Evolutionary conservation across 2,888 invertebrate genomes (phyloP), one percentile per base, ranked within the genome.

Genomic region (Lysandra coridon): DNA sequence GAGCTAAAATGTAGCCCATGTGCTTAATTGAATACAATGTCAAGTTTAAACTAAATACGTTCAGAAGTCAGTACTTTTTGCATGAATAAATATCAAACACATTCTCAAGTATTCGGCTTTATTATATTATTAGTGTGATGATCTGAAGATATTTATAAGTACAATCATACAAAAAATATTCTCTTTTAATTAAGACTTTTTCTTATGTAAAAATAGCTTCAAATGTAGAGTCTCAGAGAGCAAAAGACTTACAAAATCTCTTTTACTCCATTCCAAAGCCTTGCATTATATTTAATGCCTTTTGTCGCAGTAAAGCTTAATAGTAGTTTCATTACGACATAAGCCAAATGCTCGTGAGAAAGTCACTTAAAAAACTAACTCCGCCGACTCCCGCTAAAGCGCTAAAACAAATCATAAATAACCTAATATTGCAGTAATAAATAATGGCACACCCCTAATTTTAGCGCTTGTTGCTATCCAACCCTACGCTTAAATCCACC

Each of bases 371-470:
- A 94, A 88, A 94, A 87, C 85, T 85, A 91, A 76, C 14, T 49
- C 6, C 33, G 14, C 33, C 57, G 6, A 53, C 85, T 78, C 80
- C 87, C 88, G 87, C 91, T 92, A 92, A 94, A 92, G 87, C 91
- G 90, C 89, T 88, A 91, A 92, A 92, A 91, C 91, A 86, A 85
- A 87, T 88, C 87, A 92, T 92, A 91, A 94, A 92, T 89, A 91
- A 89, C 93, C 89, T 92, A 93, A 93, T 93, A 93, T 93, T 93
- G 92, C 85, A 87, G 90, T 89, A 91, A 94, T 94, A 94, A 94
- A 94, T 94, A 90, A 94, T 89, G 90, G 91, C 90, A 92, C 92
- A 93, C 94, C 93, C 94, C 91, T 91, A 90, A 92, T 92, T 92
- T 89, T 88, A 75, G 90, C 88, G 88, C 85, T 88, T 86, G 86